A percentile compares a stretch with the other conserved stretches of the same genome.
These are phyloP conservation scores for Trichopria drosophilae DNA, from an alignment of 2,888 invertebrate genomes.

Conservation along the genomic window DNA sequence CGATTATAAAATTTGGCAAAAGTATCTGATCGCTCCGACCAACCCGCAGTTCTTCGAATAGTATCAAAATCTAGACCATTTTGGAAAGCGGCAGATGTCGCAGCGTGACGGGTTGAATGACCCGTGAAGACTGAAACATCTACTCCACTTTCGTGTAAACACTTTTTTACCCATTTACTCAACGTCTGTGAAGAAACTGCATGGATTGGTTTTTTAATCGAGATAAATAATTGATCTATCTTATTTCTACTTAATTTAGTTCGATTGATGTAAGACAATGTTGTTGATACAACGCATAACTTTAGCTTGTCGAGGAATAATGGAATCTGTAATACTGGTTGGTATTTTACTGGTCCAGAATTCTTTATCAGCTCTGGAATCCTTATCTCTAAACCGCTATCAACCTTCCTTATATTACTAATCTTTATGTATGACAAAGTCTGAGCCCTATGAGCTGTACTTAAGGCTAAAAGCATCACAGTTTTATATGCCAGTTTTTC, in stretches of 20 bases:
- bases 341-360: constrained; percentile 14
- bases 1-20: constrained; percentile 27
- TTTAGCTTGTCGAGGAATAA: constrained; percentile 7
- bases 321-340: constrained; percentile 15
- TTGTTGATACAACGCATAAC: constrained; percentile 15
- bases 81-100: constrained; percentile 14
- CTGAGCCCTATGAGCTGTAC: constrained; percentile 26
- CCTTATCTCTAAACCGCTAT: constrained; percentile 16
- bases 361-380: constrained; percentile 28
- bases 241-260: constrained; percentile 10
- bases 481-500: constrained; percentile 16
- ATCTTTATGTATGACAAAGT: constrained; percentile 26
- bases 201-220: no score
- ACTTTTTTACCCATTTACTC: constrained; percentile 23
- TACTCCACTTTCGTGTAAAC: constrained; percentile 15
- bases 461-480: constrained; percentile 19
- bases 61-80: constrained; percentile 21
- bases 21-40: constrained; percentile 20
- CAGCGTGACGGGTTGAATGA: constrained; percentile 27
- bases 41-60: constrained; percentile 25
- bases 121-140: constrained; percentile 23
- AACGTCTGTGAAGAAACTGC: no score
- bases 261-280: constrained; percentile 10
- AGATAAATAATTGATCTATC: constrained; percentile 9
- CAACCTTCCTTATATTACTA: constrained; percentile 13